Conservation (phyloP, 2,113 vertebrate genomes). For the Tragelaphus buxtoni region DNA sequence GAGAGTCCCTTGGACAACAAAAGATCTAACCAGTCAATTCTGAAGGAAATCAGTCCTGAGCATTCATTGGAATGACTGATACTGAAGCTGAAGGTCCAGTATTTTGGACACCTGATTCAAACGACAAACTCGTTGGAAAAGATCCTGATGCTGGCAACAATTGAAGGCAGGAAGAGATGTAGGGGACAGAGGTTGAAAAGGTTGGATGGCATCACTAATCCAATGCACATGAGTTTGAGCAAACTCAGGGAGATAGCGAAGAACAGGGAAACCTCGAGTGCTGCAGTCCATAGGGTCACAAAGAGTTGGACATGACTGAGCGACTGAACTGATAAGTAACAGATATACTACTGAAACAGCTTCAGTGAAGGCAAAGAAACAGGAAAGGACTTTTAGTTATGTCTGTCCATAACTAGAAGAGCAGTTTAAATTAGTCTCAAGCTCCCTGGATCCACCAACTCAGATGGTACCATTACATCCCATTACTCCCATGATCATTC, state of each 20-base stretch:
- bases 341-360: not conserved
- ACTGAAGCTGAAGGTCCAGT: not conserved
- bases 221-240: not conserved
- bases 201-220: not conserved
- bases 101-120: not conserved
- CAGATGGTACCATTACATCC: not conserved
- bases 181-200: not conserved
- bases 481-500: not conserved
- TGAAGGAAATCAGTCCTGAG: not conserved
- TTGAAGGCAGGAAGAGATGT: not conserved
- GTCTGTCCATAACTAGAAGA: not conserved
- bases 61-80: not conserved
- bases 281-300: not conserved
- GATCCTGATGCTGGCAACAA: not conserved
- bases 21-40: not conserved
- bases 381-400: not conserved
- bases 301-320: accelerated
- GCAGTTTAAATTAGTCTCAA: not conserved
- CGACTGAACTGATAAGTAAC: not conserved
- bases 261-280: not conserved
- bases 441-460: not conserved
- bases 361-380: not conserved
- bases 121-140: not conserved
- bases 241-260: not conserved
- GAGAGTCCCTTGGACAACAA: not conserved